Evolutionary conservation across 2,888 invertebrate species (phyloP).

Genomic region (Aromia moschata): DNA sequence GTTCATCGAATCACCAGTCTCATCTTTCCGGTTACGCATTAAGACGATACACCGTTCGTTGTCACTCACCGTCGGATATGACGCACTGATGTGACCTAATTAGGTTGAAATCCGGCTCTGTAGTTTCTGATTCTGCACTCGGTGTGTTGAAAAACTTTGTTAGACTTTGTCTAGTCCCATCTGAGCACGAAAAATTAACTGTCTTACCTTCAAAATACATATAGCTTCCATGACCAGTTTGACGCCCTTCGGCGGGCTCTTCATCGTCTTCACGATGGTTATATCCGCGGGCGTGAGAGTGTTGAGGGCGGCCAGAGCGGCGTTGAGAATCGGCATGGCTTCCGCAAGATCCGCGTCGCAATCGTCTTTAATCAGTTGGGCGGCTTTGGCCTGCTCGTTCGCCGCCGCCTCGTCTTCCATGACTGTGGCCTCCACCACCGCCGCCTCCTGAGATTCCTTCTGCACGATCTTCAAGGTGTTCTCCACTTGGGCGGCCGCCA

Average conservation of each 20-base stretch:
- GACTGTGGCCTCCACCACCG: slow-evolving; percentile 82
- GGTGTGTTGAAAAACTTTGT: no score
- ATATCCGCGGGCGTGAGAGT: slow-evolving; percentile 91
- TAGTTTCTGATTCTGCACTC: no score
- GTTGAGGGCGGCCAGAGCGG: slow-evolving; percentile 86
- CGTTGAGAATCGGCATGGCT: slow-evolving; percentile 89
- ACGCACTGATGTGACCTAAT: no score
- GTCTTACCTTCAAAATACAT: slow-evolving; percentile 89
- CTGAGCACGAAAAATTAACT: no score
- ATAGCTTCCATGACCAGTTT: slow-evolving; percentile 95
- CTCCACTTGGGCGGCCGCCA: slow-evolving; percentile 88
- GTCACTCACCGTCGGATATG: no score
- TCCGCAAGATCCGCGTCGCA: slow-evolving; percentile 92
- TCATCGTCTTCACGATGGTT: slow-evolving; percentile 95
- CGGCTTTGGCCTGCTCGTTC: slow-evolving; percentile 77
- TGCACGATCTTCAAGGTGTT: slow-evolving; percentile 87
- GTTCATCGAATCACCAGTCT: no score
- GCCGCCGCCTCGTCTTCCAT: slow-evolving; percentile 82
- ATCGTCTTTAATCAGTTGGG: slow-evolving; percentile 90
- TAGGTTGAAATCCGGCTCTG: no score
- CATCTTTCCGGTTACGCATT: no score
- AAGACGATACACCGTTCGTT: no score
- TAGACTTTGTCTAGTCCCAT: no score
- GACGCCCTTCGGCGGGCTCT: slow-evolving; percentile 91
- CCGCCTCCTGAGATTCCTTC: slow-evolving; percentile 86